phyloP scores from a whole-genome alignment of 2,797 vertebrate species.

The Enteromius paludinosus region DNA sequence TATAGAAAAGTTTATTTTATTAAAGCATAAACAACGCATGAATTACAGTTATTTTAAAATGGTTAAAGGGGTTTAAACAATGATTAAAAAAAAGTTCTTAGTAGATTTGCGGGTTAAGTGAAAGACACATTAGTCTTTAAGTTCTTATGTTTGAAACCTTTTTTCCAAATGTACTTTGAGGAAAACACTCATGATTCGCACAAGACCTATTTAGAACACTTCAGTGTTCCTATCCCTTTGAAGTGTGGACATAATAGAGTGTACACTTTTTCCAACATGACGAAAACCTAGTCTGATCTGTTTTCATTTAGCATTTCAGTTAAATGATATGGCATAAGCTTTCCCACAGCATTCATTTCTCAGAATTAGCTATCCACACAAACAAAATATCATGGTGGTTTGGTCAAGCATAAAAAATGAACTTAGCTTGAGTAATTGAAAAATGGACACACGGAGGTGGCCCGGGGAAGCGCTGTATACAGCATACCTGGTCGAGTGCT shows the following conservation, averaged over 20 bases:
- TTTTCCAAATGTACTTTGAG: constrained; percentile 16
- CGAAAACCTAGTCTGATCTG: constrained; percentile 45
- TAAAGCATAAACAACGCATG: background rate
- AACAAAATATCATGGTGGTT: background rate
- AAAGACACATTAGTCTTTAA: background rate
- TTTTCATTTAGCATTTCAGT: constrained; percentile 32
- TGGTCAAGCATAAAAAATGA: constrained; percentile 13
- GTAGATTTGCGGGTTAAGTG: background rate
- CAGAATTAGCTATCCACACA: background rate
- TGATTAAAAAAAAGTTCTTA: background rate
- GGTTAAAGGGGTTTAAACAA: background rate
- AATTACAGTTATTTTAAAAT: background rate
- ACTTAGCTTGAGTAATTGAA: background rate
- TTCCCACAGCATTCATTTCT: constrained; percentile 5
- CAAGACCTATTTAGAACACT: constrained; percentile 21
- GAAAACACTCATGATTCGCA: constrained; percentile 1
- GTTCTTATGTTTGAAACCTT: background rate
- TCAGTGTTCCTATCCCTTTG: constrained; percentile 52
- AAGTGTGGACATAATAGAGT: constrained; percentile 50
- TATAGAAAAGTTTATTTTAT: background rate
- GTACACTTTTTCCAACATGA: constrained; percentile 52
- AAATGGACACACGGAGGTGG: constrained; percentile 32
- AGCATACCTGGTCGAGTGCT: constrained; percentile 62
- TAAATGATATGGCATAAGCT: constrained; percentile 15
- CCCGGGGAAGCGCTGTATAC: constrained; percentile 25